Evolutionary conservation across 1,140 invertebrate species (phyloP).

Genomic region (Drosophila pectinifera): DNA sequence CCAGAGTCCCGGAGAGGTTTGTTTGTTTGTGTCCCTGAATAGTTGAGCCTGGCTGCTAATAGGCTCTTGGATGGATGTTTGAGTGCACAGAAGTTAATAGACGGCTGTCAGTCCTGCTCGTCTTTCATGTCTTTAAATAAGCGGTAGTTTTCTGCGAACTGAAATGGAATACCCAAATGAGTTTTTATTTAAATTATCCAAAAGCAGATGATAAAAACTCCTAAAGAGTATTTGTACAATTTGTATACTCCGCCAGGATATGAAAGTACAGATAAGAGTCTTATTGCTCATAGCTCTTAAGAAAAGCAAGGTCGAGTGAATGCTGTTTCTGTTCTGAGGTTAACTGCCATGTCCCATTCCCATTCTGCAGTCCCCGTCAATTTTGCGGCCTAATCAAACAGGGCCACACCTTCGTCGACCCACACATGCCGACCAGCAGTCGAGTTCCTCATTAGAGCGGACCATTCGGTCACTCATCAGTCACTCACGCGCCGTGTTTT

Average conservation of each 20-base stretch:
- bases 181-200: no score
- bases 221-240: no score
- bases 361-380: background rate
- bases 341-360: background rate
- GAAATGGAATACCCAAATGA: slow-evolving; percentile 5
- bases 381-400: slow-evolving; percentile 24
- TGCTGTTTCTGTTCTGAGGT: background rate
- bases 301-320: background rate
- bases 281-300: background rate
- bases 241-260: no score
- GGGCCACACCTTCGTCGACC: slow-evolving; percentile 5
- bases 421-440: slow-evolving; percentile 37
- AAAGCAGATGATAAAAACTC: no score
- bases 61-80: slow-evolving; percentile 37
- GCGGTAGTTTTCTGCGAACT: slow-evolving; percentile 4
- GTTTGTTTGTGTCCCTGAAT: slow-evolving; percentile 60
- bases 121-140: slow-evolving; percentile 17
- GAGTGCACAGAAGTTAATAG: slow-evolving; percentile 52
- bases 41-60: slow-evolving; percentile 57
- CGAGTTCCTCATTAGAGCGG: slow-evolving; percentile 53
- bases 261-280: no score
- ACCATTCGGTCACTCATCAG: slow-evolving; percentile 66
- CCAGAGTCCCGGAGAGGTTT: slow-evolving; percentile 39
- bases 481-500: slow-evolving; percentile 50
- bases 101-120: slow-evolving; percentile 38